Evolutionary conservation across 2,888 invertebrate genomes (phyloP), one percentile per base, ranked within the genome.

Genomic region (Xylophagus ater): DNA sequence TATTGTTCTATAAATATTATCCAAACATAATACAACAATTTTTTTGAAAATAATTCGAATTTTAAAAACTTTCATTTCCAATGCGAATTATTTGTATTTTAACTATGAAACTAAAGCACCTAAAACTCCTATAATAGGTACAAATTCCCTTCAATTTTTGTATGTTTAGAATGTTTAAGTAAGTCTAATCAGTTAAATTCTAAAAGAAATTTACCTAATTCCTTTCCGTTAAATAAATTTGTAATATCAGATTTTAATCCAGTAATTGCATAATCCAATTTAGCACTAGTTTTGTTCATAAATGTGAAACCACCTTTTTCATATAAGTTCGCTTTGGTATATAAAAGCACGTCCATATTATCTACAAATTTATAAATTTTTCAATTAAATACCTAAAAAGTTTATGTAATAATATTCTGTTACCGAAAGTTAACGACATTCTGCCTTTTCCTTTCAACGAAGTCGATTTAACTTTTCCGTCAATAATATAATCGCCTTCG

Each of bases 381-480:
- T n/a, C n/a, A n/a, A n/a, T n/a, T n/a, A n/a, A n/a, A n/a, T n/a
- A n/a, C n/a, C n/a, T n/a, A n/a, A n/a, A n/a, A n/a, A n/a, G n/a
- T n/a, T n/a, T n/a, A n/a, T n/a, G n/a, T n/a, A n/a, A n/a, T n/a
- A n/a, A n/a, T n/a, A n/a, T n/a, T 21, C n/a, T n/a, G n/a, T n/a
- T n/a, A n/a, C n/a, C 73, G 45, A 79, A 78, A 56, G 81, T 80
- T 52, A 81, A 75, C 72, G 76, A 78, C 52, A 80, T 78, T 38
- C 68, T 61, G 6, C 81, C 81, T 42, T 70, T 68, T 9, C 81
- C 81, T 47, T 76, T 73, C 32, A 81, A 59, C 4, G 81, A 80
- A 49, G 81, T 78, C 12, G 81, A 63, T 40, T 81, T 59, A 55
- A 81, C 80, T 52, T 77, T 71, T 8, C 81, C 81, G 51, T 74